phyloP scores from a whole-genome alignment of 2,797 vertebrate species.

The Geotrypetes seraphini region DNA sequence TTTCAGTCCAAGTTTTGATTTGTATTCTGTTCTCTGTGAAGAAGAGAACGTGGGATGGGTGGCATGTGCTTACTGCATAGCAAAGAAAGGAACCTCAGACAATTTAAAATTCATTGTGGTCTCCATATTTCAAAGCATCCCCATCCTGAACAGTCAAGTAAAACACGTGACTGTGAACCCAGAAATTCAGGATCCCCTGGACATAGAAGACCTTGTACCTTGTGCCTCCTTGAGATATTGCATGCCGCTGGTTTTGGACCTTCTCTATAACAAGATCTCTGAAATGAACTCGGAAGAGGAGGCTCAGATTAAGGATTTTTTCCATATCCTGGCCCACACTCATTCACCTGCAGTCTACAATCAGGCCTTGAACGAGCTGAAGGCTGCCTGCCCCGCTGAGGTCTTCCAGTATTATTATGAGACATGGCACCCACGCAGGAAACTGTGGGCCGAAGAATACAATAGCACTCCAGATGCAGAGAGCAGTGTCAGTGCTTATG shows the following conservation, averaged over 20 bases:
- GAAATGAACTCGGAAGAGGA: background rate
- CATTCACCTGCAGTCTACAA: slow-evolving; percentile 11
- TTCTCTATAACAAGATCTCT: background rate
- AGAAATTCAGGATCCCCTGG: background rate
- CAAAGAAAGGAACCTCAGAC: background rate
- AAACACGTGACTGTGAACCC: slow-evolving; percentile 4
- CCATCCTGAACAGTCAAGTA: background rate
- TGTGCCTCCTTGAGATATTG: slow-evolving; percentile 4
- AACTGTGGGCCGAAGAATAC: slow-evolving; percentile 13
- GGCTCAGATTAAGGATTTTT: slow-evolving; percentile 12
- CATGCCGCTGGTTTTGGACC: slow-evolving; percentile 6
- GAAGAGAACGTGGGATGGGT: slow-evolving; percentile 4
- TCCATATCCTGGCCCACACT: slow-evolving; percentile 10
- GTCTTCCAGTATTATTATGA: slow-evolving; percentile 3
- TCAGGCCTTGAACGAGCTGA: slow-evolving; percentile 6
- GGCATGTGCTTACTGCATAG: slow-evolving; percentile 6
- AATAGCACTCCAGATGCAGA: slow-evolving; percentile 6
- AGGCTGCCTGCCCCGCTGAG: background rate
- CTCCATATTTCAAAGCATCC: slow-evolving; percentile 3
- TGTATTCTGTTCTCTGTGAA: slow-evolving; percentile 9
- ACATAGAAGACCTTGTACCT: background rate
- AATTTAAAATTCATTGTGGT: background rate
- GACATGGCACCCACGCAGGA: slow-evolving; percentile 6
- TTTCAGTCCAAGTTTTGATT: slow-evolving; percentile 6
- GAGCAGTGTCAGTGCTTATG: slow-evolving; percentile 1